Percentiles rank a stretch among this genome's conserved stretches.
These are phyloP conservation scores for Camponotus floridanus DNA, from an alignment of 1,140 invertebrate species.

Conservation along the genomic window DNA sequence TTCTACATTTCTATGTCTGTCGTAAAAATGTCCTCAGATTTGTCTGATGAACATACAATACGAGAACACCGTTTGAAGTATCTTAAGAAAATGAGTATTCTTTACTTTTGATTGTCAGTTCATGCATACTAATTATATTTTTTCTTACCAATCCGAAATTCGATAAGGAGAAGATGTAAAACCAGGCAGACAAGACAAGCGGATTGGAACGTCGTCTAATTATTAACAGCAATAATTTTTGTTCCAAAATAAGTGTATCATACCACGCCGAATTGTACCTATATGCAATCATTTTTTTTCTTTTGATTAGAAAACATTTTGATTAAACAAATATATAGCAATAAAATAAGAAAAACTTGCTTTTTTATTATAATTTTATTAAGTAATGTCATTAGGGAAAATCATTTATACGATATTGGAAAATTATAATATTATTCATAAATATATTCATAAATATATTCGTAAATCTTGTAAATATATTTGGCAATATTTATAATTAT, in stretches of 20 bases:
- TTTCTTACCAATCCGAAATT: conserved; percentile 30
- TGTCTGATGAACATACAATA: conserved; percentile 32
- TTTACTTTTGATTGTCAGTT: neutral
- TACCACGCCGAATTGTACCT: conserved; percentile 36
- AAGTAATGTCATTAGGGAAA: too few relatives aligned
- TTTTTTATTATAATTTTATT: too few relatives aligned
- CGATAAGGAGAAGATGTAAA: conserved; percentile 5
- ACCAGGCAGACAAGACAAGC: neutral
- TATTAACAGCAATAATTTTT: conserved; percentile 27
- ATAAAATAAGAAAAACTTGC: neutral
- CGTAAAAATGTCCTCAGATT: neutral
- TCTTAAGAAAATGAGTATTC: neutral
- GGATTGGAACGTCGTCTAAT: neutral
- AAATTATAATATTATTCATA: neutral
- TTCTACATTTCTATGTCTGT: neutral
- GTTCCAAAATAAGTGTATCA: neutral
- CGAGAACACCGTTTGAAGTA: neutral
- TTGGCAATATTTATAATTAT: too few relatives aligned
- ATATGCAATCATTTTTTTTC: neutral
- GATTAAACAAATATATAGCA: neutral
- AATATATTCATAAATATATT: neutral
- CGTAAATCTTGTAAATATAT: neutral
- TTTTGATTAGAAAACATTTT: conserved; percentile 3
- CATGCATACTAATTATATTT: neutral
- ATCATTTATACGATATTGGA: neutral